Base-by-base conservation (phyloP, 2,888 invertebrate species). In the Hartigia nigra region DNA sequence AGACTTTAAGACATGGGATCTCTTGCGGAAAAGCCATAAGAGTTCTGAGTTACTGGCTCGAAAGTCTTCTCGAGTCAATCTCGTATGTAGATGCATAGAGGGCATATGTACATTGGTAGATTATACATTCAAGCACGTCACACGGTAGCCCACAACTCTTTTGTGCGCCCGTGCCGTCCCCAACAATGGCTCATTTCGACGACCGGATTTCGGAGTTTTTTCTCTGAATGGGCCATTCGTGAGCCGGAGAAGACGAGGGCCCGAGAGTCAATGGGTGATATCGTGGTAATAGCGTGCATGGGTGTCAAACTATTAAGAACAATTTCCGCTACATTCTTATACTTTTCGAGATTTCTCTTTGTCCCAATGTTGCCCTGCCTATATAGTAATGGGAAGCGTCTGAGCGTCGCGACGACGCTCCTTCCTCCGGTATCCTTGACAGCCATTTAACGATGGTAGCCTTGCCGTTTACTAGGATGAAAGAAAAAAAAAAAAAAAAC, bases 101-200 rank as follows among this genome's bases (percentile, higher is more conserved):
- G 23, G 23, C 55, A 55, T 55, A 55, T 55, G 23, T 55, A 55
- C 55, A 9, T 55, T 55, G 55, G 55, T 55, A 55, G 14, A 77
- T 77, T 77, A 72, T 77, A 74, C 23, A 77, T 74, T 77, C 77
- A 37, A 37, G 31, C 31, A 70, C 39, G 74, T 77, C 76, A 31
- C 74, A 78, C 78, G 78, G 78, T 74, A 78, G 78, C 78, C 75
- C 55, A 75, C 74, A 75, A 78, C 74, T 78, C 78, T 74, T 78
- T 75, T 55, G 55, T 76, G 32, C 69, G 31, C 55, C 39, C 72
- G 39, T 76, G 69, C 76, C 78, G 75, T 69, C n/a, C 69, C 36
- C 74, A 69, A 86, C 86, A 86, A 86, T 86, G 85, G 84, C 86
- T 86, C 86, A 77, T 86, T 86, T 84, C 82, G 79, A 77, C 83